phyloP scores from a whole-genome alignment of 2,113 vertebrate species.

The Triplophysa tibetana region DNA sequence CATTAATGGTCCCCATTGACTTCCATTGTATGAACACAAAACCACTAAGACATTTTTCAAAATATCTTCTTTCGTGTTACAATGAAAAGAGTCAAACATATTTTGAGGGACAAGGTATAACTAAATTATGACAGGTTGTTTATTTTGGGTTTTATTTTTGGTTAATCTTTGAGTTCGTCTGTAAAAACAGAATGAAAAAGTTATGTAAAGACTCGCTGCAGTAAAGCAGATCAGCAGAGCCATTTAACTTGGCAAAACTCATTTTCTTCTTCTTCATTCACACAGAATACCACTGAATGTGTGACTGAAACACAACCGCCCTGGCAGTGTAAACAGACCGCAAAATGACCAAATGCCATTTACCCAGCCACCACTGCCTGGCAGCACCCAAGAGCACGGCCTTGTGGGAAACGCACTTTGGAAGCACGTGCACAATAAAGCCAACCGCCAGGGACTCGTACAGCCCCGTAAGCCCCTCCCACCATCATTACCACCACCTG shows the following conservation, averaged over 20 bases:
- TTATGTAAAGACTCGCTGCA: background rate
- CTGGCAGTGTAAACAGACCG: conserved; percentile 42
- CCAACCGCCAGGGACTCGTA: conserved; percentile 20
- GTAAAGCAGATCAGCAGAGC: background rate
- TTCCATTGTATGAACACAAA: no score
- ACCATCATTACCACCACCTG: conserved; percentile 7
- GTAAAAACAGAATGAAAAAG: background rate
- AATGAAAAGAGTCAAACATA: no score
- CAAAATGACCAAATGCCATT: conserved; percentile 48
- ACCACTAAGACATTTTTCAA: no score
- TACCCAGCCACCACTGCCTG: conserved; percentile 39
- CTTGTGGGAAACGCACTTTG: conserved; percentile 31
- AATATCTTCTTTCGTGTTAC: no score
- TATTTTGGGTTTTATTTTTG: no score
- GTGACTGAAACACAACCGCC: conserved; percentile 32
- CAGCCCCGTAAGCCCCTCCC: conserved; percentile 1
- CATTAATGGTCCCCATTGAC: no score
- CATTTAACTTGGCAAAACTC: background rate
- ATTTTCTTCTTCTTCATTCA: background rate
- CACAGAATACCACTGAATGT: background rate
- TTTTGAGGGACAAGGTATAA: no score
- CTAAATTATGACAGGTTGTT: no score
- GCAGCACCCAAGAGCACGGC: conserved; percentile 7
- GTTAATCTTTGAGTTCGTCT: no score
- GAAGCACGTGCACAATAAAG: background rate